Evolutionary conservation across 2,113 vertebrate species (phyloP).

Genomic region (Lophius piscatorius): DNA sequence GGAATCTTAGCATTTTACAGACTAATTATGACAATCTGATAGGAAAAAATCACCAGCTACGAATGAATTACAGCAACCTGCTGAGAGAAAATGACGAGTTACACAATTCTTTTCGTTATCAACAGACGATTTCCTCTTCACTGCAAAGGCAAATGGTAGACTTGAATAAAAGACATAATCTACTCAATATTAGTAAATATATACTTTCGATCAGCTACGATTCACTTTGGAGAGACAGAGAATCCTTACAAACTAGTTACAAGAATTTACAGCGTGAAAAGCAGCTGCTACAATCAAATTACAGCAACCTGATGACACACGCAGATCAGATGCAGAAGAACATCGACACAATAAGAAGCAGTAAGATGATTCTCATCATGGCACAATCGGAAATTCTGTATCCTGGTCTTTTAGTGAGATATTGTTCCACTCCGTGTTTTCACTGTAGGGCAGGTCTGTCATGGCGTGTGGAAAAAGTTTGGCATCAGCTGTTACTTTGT

Average conservation of each 20-base stretch:
- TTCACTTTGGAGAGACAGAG: constrained; percentile 12
- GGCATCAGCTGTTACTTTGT: constrained; percentile 45
- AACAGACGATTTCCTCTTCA: constrained; percentile 12
- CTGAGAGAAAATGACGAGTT: constrained; percentile 6
- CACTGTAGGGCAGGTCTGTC: constrained; percentile 11
- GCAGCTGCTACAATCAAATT: neutral
- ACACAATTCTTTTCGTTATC: neutral
- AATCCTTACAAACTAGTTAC: neutral
- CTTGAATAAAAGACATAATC: constrained; percentile 7
- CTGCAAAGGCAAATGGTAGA: constrained; percentile 18
- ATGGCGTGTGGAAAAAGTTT: constrained; percentile 34
- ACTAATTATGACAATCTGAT: neutral
- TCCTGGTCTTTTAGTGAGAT: neutral
- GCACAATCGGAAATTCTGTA: neutral
- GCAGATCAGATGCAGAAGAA: constrained; percentile 9
- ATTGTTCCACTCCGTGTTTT: neutral
- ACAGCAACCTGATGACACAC: neutral
- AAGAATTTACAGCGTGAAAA: neutral
- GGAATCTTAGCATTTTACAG: neutral
- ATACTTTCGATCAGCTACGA: neutral
- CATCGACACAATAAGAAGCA: neutral
- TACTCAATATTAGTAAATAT: neutral
- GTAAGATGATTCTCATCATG: constrained; percentile 11
- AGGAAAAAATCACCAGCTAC: neutral
- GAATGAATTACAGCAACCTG: constrained; percentile 7